Evolutionary conservation across 92 coral and sea anemone genomes (phyloP).

Genomic region (Actinernus sp.): DNA sequence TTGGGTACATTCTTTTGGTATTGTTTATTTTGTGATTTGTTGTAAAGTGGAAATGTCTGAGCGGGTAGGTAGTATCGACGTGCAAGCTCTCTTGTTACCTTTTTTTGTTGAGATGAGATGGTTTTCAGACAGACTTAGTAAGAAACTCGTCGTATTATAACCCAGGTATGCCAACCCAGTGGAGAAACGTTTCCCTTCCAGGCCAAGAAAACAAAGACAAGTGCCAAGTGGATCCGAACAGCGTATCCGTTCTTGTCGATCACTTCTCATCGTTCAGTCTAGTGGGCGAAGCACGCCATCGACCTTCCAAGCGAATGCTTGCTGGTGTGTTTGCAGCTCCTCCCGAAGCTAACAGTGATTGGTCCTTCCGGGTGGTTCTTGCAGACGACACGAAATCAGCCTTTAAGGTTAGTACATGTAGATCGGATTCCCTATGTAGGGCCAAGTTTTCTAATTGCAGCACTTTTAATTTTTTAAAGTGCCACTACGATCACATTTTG

Average conservation of each 20-base stretch:
- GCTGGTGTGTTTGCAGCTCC: constrained; percentile 59
- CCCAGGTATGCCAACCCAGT: constrained; percentile 79
- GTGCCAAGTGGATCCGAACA: constrained; percentile 91
- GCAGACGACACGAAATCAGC: constrained; percentile 55
- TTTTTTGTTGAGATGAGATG: too few relatives aligned
- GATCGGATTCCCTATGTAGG: background rate
- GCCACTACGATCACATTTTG: too few relatives aligned
- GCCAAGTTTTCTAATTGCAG: too few relatives aligned
- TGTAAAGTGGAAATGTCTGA: too few relatives aligned
- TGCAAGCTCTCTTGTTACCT: too few relatives aligned
- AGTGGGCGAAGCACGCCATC: constrained; percentile 45
- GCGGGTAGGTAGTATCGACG: too few relatives aligned
- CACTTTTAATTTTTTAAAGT: too few relatives aligned
- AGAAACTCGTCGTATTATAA: too few relatives aligned
- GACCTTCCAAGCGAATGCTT: constrained; percentile 62
- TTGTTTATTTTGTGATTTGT: too few relatives aligned
- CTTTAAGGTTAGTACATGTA: constrained; percentile 25
- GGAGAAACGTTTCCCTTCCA: constrained; percentile 82
- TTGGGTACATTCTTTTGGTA: too few relatives aligned
- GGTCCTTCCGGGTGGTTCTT: constrained; percentile 40
- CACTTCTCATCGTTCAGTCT: constrained; percentile 79
- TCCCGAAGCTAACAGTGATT: constrained; percentile 47
- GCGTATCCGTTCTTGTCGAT: constrained; percentile 97
- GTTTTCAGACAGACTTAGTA: too few relatives aligned
- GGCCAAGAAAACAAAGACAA: constrained; percentile 79